A percentile compares a stretch with the other conserved stretches of the same genome.
Evolutionary conservation across 1,140 invertebrate species (phyloP).

Genomic region (Lordiphosa mommai): DNA sequence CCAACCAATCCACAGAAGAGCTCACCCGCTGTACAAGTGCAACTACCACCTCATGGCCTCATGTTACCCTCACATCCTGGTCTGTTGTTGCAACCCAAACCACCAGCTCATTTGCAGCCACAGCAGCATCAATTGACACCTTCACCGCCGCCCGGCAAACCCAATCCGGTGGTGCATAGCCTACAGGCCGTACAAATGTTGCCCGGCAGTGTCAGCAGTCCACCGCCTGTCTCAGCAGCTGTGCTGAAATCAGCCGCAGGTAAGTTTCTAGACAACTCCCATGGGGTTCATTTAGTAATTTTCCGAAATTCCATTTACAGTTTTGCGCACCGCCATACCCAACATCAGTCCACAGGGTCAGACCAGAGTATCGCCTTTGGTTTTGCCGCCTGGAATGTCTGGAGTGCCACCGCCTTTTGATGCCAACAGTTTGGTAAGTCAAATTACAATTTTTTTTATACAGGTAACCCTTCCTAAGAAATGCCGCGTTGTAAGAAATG

Average conservation of each 20-base stretch:
- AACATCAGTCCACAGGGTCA: conserved; percentile 84
- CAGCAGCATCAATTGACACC: conserved; percentile 64
- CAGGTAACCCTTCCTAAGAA: background rate
- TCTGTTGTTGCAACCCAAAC: conserved; percentile 63
- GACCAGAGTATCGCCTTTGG: conserved; percentile 80
- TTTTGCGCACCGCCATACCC: conserved; percentile 81
- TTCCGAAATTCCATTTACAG: no score
- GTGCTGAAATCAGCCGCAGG: conserved; percentile 57
- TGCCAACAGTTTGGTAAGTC: conserved; percentile 85
- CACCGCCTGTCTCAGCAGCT: conserved; percentile 81
- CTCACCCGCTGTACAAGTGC: conserved; percentile 21
- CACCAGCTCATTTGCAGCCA: conserved; percentile 51
- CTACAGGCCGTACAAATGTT: conserved; percentile 80
- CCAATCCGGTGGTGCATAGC: conserved; percentile 61
- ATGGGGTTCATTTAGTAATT: no score
- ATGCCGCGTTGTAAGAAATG: no score
- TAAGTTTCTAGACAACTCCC: no score
- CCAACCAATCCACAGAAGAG: conserved; percentile 37
- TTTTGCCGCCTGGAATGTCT: conserved; percentile 81
- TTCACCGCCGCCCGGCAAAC: conserved; percentile 48
- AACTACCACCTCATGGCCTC: conserved; percentile 43
- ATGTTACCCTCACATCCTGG: conserved; percentile 47
- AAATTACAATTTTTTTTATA: background rate
- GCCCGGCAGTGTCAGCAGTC: conserved; percentile 82
- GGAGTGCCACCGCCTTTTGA: conserved; percentile 82